phyloP scores from a whole-genome alignment of 2,113 vertebrate genomes.

The Atherinomorus stipes region DNA sequence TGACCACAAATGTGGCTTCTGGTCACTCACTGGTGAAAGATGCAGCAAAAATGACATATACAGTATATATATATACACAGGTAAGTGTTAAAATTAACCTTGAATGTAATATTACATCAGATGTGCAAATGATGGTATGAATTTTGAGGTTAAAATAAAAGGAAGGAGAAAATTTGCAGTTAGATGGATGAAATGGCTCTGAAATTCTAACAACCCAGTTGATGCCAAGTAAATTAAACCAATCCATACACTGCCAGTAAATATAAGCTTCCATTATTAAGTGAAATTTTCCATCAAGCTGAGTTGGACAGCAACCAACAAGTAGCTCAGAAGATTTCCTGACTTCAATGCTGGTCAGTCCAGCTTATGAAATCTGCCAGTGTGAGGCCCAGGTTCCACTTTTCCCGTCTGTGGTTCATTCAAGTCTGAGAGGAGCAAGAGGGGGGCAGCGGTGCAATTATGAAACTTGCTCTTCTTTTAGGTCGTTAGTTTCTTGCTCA shows the following conservation, averaged over 20 bases:
- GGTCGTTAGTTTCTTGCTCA: conserved; percentile 60
- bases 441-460: conserved; percentile 55
- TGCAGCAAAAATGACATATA: too few species aligned
- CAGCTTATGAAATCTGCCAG: conserved; percentile 63
- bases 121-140: not conserved
- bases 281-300: conserved; percentile 61
- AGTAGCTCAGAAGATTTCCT: conserved; percentile 64
- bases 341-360: conserved; percentile 55
- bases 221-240: conserved; percentile 17
- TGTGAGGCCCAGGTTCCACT: conserved; percentile 73
- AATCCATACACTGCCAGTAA: conserved; percentile 26
- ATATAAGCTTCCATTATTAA: conserved; percentile 54
- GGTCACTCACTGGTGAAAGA: not conserved
- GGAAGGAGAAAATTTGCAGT: not conserved
- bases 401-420: conserved; percentile 68
- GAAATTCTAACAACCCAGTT: not conserved
- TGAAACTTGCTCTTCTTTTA: conserved; percentile 78
- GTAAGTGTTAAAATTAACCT: not conserved
- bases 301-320: conserved; percentile 56
- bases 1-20: not conserved
- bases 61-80: too few species aligned
- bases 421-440: conserved; percentile 58
- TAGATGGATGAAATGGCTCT: not conserved
- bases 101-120: not conserved
- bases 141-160: conserved; percentile 3